Base-by-base conservation (phyloP, 2,113 vertebrate genomes). In the Elgaria multicarinata region DNA sequence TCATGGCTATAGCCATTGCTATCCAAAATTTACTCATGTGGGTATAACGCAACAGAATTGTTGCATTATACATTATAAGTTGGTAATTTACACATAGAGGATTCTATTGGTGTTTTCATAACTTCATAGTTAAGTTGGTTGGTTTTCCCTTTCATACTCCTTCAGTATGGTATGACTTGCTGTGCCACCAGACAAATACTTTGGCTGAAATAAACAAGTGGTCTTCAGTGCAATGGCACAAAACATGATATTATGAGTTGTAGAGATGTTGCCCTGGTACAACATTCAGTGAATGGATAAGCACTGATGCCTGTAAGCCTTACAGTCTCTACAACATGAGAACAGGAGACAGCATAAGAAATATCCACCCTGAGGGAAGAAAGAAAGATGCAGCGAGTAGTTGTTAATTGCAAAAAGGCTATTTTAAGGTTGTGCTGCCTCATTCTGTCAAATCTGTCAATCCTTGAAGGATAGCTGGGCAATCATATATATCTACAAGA, bases 381-480 rank as follows among this genome's bases (percentile, higher is more conserved):
- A 3, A n/a, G 80, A 44, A 93, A 89, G 7, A 66, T 9, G 46
- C 0, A 69, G 1, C 18, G 79, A 53, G 82, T 67, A 42, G 44
- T 20, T 0, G 42, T 85, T 64, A 69, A 42, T 14, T 83, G 74
- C 0, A 4, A 84, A 90, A 88, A 3, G 0, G 74, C 24, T 1
- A n/a, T 33, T 87, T 44, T 87, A 28, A 50, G 86, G 83, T 1
- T 85, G 0, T 1, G 10, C 13, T 0, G 0, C 16, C 67, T 75
- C 6, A 0, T 83, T 90, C 33, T 69, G 58, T 3, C 13, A 83
- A n/a, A 83, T 28, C 74, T 7, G 24, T 24, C 28, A 44, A 3
- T 24, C 3, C 36, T 20, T 2, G 7, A 42, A 36, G 89, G 64
- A 87, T 12, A 1, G 10, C 20, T 75, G 31, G 9, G 1, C 33